Base-by-base conservation (phyloP, 2,888 invertebrate genomes). In the Agonopterix subpropinquella region DNA sequence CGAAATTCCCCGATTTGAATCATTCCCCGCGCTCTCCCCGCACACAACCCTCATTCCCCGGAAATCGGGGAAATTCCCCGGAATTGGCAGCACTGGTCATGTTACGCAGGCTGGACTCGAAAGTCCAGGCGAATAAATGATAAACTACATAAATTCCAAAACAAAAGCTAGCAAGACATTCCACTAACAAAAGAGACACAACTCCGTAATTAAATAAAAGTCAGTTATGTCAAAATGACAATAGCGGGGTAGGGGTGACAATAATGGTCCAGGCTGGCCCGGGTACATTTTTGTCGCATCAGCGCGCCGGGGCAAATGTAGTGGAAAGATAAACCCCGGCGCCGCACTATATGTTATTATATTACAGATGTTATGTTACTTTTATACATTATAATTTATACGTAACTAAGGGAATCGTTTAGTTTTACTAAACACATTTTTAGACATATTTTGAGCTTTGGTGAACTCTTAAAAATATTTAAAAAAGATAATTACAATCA, bases 271-370 rank as follows among this genome's bases (percentile, higher is more conserved):
- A 36, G 15, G 36, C 36, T 9, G 28, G 36, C 28, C 28, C 28
- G 28, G 53, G 57, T 51, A 54, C 64, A 70, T 72, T 74, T 73
- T 74, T 69, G 73, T 65, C 68, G 65, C 65, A 62, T 70, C 74
- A 72, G 72, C 71, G 67, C 56, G 53, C 58, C 61, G 62, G 49
- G 58, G 61, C 70, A 72, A 76, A 76, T 76, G 76, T 76, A 72
- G 59, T 58, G 72, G 73, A 72, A 76, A 76, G 76, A 76, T 76
- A 76, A 73, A 59, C 54, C 15, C 53, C 11, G 9, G 37, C 37
- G 35, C 45, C 36, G 44, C 36, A 44, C 44, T 44, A 36, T 45
- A 37, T 45, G 42, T 42, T 42, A 42, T 42, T 42, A 42, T 11
- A 28, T 28, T 28, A 28, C 28, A 28, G 28, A 39, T 39, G 39